Evolutionary conservation across 1,140 invertebrate genomes (phyloP).

Genomic region (Drosophila bocki): DNA sequence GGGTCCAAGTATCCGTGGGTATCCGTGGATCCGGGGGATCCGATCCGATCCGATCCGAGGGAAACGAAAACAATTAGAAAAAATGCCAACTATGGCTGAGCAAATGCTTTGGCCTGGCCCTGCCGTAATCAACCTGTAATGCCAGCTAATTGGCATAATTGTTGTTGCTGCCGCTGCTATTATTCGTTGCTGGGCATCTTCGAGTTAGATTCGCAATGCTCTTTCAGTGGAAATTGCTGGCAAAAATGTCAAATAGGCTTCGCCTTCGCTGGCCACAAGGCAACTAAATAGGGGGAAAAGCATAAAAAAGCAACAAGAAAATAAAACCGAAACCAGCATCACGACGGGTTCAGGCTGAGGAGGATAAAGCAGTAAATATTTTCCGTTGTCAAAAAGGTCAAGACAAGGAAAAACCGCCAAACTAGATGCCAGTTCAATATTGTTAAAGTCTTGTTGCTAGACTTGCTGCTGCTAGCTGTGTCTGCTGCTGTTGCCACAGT

Average conservation of each 20-base stretch:
- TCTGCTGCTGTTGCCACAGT: background rate
- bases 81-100: conserved; percentile 61
- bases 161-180: conserved; percentile 54
- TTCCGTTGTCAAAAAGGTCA: conserved; percentile 77
- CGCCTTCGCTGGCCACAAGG: conserved; percentile 53
- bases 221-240: conserved; percentile 76
- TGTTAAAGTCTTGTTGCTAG: conserved; percentile 23
- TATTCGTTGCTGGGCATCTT: conserved; percentile 54
- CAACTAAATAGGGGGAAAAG: conserved; percentile 44
- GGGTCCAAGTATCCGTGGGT: background rate
- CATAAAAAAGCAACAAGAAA: conserved; percentile 58
- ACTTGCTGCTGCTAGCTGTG: background rate
- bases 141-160: conserved; percentile 80
- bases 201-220: conserved; percentile 62
- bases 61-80: conserved; percentile 62
- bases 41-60: conserved; percentile 1
- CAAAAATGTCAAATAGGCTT: conserved; percentile 81
- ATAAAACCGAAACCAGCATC: conserved; percentile 71
- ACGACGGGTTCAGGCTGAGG: conserved; percentile 67
- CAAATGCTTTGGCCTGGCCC: conserved; percentile 41
- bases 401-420: conserved; percentile 68
- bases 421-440: conserved; percentile 51
- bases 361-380: conserved; percentile 77
- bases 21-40: background rate
- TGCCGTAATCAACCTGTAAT: conserved; percentile 78